These are phyloP conservation scores for Catocala sponsa DNA, from an alignment of 2,888 invertebrate genomes.

Conservation along the genomic window DNA sequence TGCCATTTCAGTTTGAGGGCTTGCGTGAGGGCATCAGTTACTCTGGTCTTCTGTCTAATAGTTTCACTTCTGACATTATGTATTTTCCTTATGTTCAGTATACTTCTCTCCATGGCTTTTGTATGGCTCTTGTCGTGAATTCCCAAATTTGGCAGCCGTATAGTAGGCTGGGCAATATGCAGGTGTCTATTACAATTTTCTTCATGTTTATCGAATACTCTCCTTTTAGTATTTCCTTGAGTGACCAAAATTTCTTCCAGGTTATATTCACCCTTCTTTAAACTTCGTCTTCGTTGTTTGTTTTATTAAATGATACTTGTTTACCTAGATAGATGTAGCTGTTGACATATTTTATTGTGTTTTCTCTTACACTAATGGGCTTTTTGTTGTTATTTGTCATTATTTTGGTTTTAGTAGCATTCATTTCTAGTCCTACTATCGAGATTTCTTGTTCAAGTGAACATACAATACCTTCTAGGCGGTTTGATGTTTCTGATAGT, in stretches of 20 bases:
- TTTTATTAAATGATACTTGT: constrained; percentile 7
- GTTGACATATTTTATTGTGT: constrained; percentile 3
- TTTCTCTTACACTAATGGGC: constrained; percentile 1
- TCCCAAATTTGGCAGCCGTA: no score
- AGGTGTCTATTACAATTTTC: constrained; percentile 2
- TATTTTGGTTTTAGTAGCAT: constrained; percentile 11
- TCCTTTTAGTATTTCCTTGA: constrained; percentile 11
- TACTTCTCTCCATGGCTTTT: no score
- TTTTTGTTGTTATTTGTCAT: constrained; percentile 1
- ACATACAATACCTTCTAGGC: neutral
- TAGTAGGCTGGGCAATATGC: neutral
- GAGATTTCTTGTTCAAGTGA: neutral
- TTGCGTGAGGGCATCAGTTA: no score
- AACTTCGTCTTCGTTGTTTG: constrained; percentile 5
- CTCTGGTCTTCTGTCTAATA: no score
- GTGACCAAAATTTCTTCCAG: constrained; percentile 12
- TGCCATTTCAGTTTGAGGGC: no score
- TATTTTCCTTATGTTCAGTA: no score
- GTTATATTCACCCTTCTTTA: constrained; percentile 3
- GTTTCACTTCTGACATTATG: no score
- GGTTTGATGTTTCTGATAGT: neutral
- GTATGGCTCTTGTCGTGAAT: no score
- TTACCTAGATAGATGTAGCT: constrained; percentile 12
- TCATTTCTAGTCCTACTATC: constrained; percentile 10
- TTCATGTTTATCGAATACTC: constrained; percentile 1